Percentiles rank a stretch among this genome's conserved stretches.
These are phyloP conservation scores for Trachelus troglodyta DNA, from an alignment of 2,888 invertebrate genomes.

Conservation along the genomic window DNA sequence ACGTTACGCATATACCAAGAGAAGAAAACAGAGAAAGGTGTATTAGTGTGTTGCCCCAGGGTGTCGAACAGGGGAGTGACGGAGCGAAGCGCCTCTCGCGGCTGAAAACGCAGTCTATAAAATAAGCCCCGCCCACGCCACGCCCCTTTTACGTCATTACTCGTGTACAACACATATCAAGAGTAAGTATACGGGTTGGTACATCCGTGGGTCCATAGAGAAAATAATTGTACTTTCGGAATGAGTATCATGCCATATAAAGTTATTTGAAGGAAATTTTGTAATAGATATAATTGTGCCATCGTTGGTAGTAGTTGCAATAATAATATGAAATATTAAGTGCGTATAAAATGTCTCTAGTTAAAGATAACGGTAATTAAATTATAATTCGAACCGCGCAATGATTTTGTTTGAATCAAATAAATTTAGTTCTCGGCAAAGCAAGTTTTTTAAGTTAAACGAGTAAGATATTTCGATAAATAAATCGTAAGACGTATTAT, in stretches of 20 bases:
- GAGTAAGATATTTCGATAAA: background rate
- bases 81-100: background rate
- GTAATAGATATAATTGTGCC: background rate
- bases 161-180: background rate
- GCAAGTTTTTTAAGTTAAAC: background rate
- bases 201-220: background rate
- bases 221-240: background rate
- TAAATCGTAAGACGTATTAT: background rate
- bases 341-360: background rate
- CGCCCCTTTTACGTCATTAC: background rate
- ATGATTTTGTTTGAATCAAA: background rate
- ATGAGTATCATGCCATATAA: background rate
- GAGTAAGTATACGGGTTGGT: background rate
- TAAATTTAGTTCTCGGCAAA: background rate
- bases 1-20: background rate
- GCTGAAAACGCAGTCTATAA: background rate
- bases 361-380: background rate
- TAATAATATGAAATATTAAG: background rate
- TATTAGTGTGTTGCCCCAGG: background rate
- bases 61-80: background rate
- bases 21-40: constrained; percentile 16
- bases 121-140: background rate
- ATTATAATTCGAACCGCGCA: background rate
- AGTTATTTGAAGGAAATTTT: background rate
- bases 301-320: background rate